These are phyloP conservation scores for Sinonovacula constricta DNA, from an alignment of 1,140 invertebrate genomes.

Conservation along the genomic window DNA sequence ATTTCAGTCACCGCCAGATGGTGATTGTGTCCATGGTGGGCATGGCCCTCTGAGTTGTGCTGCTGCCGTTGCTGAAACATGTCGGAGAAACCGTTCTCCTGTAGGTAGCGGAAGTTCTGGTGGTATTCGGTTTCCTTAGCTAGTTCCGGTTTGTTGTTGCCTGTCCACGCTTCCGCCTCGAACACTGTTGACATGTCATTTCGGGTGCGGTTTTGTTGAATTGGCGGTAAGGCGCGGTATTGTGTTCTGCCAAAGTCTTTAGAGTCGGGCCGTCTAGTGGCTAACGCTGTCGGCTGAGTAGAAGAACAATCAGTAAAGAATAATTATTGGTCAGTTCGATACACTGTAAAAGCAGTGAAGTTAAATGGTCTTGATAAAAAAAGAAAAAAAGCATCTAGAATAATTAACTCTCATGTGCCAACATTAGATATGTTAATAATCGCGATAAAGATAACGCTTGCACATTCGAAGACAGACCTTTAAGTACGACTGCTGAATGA, in stretches of 20 bases:
- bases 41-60: neutral
- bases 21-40: neutral
- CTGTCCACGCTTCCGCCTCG: constrained; percentile 50
- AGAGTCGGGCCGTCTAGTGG: constrained; percentile 38
- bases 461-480: too few species aligned
- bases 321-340: too few species aligned
- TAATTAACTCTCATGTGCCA: too few species aligned
- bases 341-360: too few species aligned
- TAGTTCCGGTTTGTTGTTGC: constrained; percentile 26
- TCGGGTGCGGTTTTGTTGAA: constrained; percentile 45
- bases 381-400: too few species aligned
- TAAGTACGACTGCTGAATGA: too few species aligned
- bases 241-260: constrained; percentile 40
- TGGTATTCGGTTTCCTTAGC: constrained; percentile 44
- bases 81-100: neutral
- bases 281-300: constrained; percentile 30
- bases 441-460: too few species aligned
- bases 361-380: too few species aligned
- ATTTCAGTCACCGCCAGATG: constrained; percentile 7
- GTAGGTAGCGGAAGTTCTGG: constrained; percentile 13
- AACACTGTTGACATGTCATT: constrained; percentile 57
- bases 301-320: too few species aligned
- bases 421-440: too few species aligned
- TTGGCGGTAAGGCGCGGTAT: constrained; percentile 42
- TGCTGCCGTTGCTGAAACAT: neutral